Evolutionary conservation across 2,888 invertebrate genomes (phyloP).

Genomic region (Crematogaster levior): DNA sequence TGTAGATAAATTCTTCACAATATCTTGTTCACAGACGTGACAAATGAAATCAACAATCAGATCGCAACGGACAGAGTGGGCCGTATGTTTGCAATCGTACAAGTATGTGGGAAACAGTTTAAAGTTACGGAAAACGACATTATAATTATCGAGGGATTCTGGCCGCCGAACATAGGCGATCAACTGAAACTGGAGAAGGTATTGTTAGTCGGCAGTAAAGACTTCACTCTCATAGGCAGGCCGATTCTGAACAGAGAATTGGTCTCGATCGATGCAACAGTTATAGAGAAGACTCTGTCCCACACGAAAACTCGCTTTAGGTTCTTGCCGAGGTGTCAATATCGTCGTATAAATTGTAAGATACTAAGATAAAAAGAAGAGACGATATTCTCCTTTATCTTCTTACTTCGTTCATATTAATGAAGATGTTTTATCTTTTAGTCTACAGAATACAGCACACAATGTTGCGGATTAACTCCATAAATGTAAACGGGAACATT

Average conservation of each 20-base stretch:
- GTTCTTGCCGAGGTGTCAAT: slow-evolving; percentile 92
- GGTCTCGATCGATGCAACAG: slow-evolving; percentile 92
- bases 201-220: slow-evolving; percentile 91
- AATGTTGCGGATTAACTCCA: slow-evolving; percentile 91
- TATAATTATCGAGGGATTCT: slow-evolving; percentile 92
- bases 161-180: slow-evolving; percentile 94
- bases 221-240: slow-evolving; percentile 93
- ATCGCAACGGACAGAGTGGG: slow-evolving; percentile 87
- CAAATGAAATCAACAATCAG: slow-evolving; percentile 89
- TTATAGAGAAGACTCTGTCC: slow-evolving; percentile 93
- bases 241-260: slow-evolving; percentile 92
- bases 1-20: background rate
- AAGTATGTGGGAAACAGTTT: slow-evolving; percentile 93
- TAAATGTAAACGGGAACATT: slow-evolving; percentile 88
- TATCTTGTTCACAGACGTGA: slow-evolving; percentile 85
- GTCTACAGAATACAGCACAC: slow-evolving; percentile 90
- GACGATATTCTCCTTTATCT: background rate
- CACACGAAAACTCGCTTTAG: slow-evolving; percentile 93
- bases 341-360: slow-evolving; percentile 91
- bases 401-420: slow-evolving; percentile 56
- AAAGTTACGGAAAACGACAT: slow-evolving; percentile 95
- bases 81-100: slow-evolving; percentile 93
- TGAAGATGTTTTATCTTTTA: slow-evolving; percentile 77
- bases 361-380: slow-evolving; percentile 1
- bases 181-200: slow-evolving; percentile 94